phyloP scores from a whole-genome alignment of 1,140 invertebrate genomes.

The Aplysia californica region DNA sequence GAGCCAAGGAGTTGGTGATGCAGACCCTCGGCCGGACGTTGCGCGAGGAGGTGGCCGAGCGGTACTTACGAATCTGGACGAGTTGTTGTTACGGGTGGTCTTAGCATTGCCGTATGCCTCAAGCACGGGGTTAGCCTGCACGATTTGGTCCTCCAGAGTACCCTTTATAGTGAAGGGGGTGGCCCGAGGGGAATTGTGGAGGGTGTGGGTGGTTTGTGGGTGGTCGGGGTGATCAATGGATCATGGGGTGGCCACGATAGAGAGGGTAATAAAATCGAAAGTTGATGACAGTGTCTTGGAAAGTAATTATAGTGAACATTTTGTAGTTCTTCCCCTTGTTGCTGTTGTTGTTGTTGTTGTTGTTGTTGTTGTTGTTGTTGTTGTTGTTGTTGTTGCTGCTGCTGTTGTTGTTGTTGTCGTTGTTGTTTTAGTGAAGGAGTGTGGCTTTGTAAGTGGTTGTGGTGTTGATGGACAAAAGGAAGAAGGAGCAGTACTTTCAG shows the following conservation, averaged over 20 bases:
- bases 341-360: slow-evolving; percentile 80
- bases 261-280: slow-evolving; percentile 35
- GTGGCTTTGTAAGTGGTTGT: too few species aligned
- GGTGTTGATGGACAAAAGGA: too few species aligned
- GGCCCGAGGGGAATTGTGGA: neutral
- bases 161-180: slow-evolving; percentile 35
- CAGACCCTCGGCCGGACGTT: too few species aligned
- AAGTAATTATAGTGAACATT: slow-evolving; percentile 62
- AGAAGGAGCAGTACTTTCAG: too few species aligned
- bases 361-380: slow-evolving; percentile 86
- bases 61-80: slow-evolving; percentile 72
- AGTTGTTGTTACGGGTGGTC: slow-evolving; percentile 75
- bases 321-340: slow-evolving; percentile 88
- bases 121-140: slow-evolving; percentile 73
- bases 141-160: slow-evolving; percentile 76
- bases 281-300: slow-evolving; percentile 58
- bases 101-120: slow-evolving; percentile 76
- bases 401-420: neutral
- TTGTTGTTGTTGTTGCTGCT: neutral
- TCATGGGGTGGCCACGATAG: neutral
- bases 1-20: too few species aligned
- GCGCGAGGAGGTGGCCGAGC: too few species aligned
- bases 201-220: neutral
- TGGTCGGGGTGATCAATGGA: too few species aligned
- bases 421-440: neutral